phyloP scores from a whole-genome alignment of 2,113 vertebrate species.

The Gavialis gangeticus region DNA sequence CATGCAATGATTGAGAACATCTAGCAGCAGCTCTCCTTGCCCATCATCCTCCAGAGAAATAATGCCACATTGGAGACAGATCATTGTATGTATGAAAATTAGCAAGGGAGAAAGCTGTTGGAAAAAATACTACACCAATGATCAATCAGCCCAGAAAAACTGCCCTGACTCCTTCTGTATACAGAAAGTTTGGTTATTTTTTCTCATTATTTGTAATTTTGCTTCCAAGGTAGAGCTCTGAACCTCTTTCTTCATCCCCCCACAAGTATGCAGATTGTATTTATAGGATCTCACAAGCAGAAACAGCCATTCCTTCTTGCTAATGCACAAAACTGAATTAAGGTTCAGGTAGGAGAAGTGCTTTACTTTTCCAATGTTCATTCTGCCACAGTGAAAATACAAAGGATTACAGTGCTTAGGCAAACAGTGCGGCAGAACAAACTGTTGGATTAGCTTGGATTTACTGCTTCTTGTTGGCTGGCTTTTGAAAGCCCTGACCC shows the following conservation, averaged over 20 bases:
- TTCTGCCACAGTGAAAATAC: slow-evolving; percentile 14
- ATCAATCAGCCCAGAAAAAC: neutral
- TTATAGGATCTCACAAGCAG: neutral
- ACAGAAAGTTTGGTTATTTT: neutral
- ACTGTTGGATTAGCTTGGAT: neutral
- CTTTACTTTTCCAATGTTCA: neutral
- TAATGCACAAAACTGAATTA: neutral
- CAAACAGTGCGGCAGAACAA: neutral
- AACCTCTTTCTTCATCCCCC: neutral
- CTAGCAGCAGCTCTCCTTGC: neutral
- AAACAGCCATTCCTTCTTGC: neutral
- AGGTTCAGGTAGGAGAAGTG: neutral
- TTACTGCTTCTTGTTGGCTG: neutral
- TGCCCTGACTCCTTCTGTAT: neutral
- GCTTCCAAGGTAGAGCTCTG: neutral
- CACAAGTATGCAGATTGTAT: neutral
- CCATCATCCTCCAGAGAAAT: neutral
- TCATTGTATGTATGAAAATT: neutral
- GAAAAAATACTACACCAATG: neutral
- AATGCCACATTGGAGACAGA: neutral
- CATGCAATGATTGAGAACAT: accelerated
- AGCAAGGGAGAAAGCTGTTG: neutral
- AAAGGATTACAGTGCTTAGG: neutral
- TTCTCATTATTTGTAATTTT: neutral
- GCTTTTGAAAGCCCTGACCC: neutral